Percentiles rank a stretch among this genome's conserved stretches.
Evolutionary conservation across 2,113 vertebrate genomes (phyloP).

Genomic region (Heptranchias perlo): DNA sequence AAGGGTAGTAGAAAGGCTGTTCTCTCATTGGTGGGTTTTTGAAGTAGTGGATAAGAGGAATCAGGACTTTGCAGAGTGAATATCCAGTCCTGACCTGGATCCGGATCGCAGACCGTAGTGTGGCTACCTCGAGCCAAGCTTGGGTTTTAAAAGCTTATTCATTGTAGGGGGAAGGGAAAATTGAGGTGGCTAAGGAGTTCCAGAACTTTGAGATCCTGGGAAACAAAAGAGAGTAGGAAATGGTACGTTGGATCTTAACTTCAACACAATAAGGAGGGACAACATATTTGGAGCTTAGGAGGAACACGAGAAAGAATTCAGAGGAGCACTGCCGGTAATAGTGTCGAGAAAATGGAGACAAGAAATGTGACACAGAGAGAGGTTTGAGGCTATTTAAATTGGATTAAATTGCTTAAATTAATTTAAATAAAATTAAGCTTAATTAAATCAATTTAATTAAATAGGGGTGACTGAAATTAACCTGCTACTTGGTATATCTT

Average conservation of each 20-base stretch:
- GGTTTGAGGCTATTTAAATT: slow-evolving; percentile 17
- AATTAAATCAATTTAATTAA: slow-evolving; percentile 36
- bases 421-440: slow-evolving; percentile 32
- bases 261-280: background rate
- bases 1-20: background rate
- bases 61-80: background rate
- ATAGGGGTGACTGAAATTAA: slow-evolving; percentile 10
- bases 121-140: background rate
- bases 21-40: background rate
- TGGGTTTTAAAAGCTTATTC: background rate
- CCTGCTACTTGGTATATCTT: slow-evolving; percentile 7
- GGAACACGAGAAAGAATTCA: background rate
- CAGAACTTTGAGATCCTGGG: background rate
- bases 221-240: background rate
- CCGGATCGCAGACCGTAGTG: too few relatives aligned
- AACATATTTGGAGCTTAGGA: too few relatives aligned
- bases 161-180: background rate
- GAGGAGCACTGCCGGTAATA: background rate
- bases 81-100: background rate
- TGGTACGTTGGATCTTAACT: background rate
- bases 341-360: background rate
- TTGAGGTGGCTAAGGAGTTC: background rate
- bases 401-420: slow-evolving; percentile 24
- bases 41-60: background rate
- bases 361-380: slow-evolving; percentile 9